phyloP scores from a whole-genome alignment of 2,888 invertebrate genomes.

The Apamea epomidion region DNA sequence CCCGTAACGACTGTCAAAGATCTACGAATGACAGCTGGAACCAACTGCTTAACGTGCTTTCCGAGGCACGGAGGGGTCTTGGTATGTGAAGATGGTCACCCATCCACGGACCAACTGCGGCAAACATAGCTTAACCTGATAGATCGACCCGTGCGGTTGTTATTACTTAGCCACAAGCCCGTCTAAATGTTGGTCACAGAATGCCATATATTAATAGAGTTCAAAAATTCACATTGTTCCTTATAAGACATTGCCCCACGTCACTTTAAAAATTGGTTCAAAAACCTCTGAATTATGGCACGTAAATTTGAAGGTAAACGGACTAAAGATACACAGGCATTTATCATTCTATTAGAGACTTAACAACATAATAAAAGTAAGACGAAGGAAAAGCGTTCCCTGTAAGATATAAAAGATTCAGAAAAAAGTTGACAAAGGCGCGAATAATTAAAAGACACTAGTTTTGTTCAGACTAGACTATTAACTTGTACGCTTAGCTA shows the following conservation, averaged over 20 bases:
- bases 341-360: constrained; percentile 17
- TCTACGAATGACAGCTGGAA: no score
- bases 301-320: neutral
- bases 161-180: no score
- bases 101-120: no score
- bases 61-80: no score
- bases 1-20: no score
- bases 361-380: constrained; percentile 22
- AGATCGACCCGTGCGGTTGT: no score
- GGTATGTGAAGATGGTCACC: no score
- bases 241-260: no score
- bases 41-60: no score
- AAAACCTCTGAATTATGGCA: neutral
- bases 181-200: neutral
- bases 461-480: constrained; percentile 31
- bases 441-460: constrained; percentile 26
- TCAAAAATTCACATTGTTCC: neutral
- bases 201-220: neutral
- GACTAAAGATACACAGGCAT: neutral
- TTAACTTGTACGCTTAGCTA: constrained; percentile 35
- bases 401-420: constrained; percentile 25
- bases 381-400: neutral
- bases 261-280: neutral
- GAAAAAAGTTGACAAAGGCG: constrained; percentile 24
- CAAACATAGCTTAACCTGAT: no score